These are phyloP conservation scores for Drosophila barbarae DNA, from an alignment of 2,888 invertebrate species.

Conservation along the genomic window DNA sequence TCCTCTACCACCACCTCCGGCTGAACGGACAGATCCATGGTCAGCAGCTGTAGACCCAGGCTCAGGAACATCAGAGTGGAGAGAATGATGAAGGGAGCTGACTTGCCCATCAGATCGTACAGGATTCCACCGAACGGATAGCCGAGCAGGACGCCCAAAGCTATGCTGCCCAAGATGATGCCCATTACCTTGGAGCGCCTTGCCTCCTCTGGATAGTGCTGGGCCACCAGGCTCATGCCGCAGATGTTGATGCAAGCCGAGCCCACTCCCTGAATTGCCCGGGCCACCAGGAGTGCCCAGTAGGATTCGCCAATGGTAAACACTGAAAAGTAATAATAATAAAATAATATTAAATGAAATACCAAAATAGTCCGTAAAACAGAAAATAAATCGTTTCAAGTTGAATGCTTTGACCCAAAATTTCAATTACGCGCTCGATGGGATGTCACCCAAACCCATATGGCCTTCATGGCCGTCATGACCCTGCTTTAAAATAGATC, in stretches of 20 bases:
- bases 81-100: conserved; percentile 87
- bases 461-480: conserved; percentile 2
- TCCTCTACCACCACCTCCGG: conserved; percentile 73
- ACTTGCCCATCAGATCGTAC: conserved; percentile 88
- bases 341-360: not conserved
- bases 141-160: conserved; percentile 88
- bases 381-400: not conserved
- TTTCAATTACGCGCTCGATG: conserved; percentile 1
- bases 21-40: conserved; percentile 76
- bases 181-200: conserved; percentile 87
- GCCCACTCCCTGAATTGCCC: conserved; percentile 89
- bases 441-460: not conserved
- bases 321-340: conserved; percentile 80
- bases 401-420: not conserved
- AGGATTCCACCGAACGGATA: conserved; percentile 90
- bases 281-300: conserved; percentile 84
- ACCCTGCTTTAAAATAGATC: conserved; percentile 4
- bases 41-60: conserved; percentile 79
- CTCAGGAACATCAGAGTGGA: conserved; percentile 82
- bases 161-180: conserved; percentile 88
- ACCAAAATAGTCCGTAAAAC: no score
- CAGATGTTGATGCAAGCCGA: conserved; percentile 89
- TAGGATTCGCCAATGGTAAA: conserved; percentile 88
- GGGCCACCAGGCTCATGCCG: conserved; percentile 90
- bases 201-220: conserved; percentile 79